phyloP scores from a whole-genome alignment of 2,113 vertebrate genomes.

The Solea solea region DNA sequence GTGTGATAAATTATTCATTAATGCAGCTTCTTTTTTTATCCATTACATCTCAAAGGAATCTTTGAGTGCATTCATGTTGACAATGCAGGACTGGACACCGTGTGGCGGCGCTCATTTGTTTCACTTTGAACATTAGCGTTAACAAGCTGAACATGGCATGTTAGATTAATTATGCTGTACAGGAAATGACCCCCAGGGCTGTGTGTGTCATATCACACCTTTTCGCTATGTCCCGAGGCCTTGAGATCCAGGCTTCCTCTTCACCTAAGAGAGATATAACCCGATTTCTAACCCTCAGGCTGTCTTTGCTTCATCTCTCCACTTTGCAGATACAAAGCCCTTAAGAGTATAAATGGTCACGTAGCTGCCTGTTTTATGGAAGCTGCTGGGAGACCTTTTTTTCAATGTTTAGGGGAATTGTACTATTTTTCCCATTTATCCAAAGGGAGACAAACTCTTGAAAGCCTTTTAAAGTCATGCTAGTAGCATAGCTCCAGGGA shows the following conservation, averaged over 20 bases:
- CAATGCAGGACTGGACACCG: constrained; percentile 62
- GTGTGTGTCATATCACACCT: constrained; percentile 51
- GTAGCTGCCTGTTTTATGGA: constrained; percentile 39
- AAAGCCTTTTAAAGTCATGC: constrained; percentile 6
- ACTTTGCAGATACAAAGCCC: constrained; percentile 47
- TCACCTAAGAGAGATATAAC: constrained; percentile 56
- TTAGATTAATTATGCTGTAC: constrained; percentile 69
- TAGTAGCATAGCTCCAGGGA: constrained; percentile 7
- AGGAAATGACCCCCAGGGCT: constrained; percentile 59
- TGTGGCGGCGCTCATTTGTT: constrained; percentile 60
- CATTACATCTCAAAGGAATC: constrained; percentile 61
- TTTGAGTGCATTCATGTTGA: constrained; percentile 65
- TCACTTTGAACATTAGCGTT: constrained; percentile 64
- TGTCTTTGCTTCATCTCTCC: constrained; percentile 55
- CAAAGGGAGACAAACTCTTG: constrained; percentile 20
- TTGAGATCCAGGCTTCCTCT: constrained; percentile 44
- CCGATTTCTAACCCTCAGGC: constrained; percentile 59
- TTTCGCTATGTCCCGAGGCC: constrained; percentile 45
- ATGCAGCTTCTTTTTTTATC: constrained; percentile 66
- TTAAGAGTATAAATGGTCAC: constrained; percentile 47
- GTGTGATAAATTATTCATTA: constrained; percentile 75
- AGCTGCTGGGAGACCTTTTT: constrained; percentile 8
- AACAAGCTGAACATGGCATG: constrained; percentile 74
- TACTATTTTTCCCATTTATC: constrained; percentile 22
- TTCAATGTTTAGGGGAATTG: neutral